Conservation (phyloP, 2,888 invertebrate genomes). For the Myathropa florea region DNA sequence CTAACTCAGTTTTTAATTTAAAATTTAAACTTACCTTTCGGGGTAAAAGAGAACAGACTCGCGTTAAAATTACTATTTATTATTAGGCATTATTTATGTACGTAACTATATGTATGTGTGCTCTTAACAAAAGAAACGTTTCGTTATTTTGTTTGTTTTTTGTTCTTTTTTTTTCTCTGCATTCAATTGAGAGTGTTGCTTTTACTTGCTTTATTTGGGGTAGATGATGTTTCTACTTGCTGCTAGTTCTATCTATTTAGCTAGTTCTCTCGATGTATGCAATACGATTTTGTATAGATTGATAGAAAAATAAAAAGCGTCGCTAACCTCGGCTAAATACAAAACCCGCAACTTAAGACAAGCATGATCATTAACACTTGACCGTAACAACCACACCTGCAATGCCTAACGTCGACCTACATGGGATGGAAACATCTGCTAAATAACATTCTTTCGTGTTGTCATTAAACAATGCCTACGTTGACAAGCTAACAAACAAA, state of each 20-base stretch:
- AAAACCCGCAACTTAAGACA: too few relatives aligned
- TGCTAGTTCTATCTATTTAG: too few relatives aligned
- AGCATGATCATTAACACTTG: too few relatives aligned
- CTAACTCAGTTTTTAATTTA: constrained; percentile 53
- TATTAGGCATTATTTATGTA: background rate
- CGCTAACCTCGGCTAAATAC: too few relatives aligned
- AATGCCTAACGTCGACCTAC: too few relatives aligned
- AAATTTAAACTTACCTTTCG: constrained; percentile 64
- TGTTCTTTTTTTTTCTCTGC: constrained; percentile 44
- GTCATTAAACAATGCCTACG: too few relatives aligned
- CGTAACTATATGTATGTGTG: background rate
- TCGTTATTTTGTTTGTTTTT: background rate
- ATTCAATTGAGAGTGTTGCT: background rate
- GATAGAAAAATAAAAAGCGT: too few relatives aligned
- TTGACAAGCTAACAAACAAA: too few relatives aligned
- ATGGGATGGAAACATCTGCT: too few relatives aligned
- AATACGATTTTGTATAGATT: too few relatives aligned
- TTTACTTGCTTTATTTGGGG: background rate
- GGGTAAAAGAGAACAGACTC: constrained; percentile 54
- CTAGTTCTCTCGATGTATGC: constrained; percentile 31
- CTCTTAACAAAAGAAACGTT: background rate
- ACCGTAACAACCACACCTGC: too few relatives aligned
- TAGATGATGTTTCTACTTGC: constrained; percentile 7
- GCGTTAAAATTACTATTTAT: constrained; percentile 19
- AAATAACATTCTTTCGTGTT: too few relatives aligned